Evolutionary conservation across 2,797 vertebrate genomes (phyloP).

Genomic region (Poecilia wingei): DNA sequence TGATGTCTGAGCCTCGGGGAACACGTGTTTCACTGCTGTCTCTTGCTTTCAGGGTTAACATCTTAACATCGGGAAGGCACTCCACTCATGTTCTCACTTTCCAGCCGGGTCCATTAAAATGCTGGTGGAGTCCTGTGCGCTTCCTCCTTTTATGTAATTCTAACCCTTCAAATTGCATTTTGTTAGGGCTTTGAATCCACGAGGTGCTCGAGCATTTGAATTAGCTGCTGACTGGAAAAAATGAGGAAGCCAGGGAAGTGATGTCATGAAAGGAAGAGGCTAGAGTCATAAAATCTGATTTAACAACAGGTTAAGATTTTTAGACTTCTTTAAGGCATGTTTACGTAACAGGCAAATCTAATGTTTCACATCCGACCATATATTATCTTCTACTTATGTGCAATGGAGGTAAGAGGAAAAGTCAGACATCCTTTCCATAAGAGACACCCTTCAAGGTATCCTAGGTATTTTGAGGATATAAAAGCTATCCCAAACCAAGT

Average conservation of each 20-base stretch:
- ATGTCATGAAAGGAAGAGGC: neutral
- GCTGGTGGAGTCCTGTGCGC: neutral
- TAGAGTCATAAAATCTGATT: neutral
- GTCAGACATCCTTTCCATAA: neutral
- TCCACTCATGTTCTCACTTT: slow-evolving; percentile 5
- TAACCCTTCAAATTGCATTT: neutral
- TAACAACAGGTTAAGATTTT: neutral
- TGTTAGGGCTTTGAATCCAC: neutral
- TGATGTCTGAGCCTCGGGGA: slow-evolving; percentile 3
- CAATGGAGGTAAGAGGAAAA: neutral
- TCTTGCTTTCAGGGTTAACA: slow-evolving; percentile 3
- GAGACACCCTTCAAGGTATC: neutral
- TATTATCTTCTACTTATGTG: neutral
- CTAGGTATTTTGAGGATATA: neutral
- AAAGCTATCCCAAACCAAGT: neutral
- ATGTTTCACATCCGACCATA: neutral
- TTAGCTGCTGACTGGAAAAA: slow-evolving; percentile 6
- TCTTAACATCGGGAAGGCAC: neutral
- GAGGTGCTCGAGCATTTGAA: neutral
- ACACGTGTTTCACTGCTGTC: slow-evolving; percentile 5
- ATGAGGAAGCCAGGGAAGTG: neutral
- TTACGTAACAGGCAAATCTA: neutral
- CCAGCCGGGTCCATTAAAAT: slow-evolving; percentile 9
- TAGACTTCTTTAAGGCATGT: neutral
- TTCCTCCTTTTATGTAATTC: slow-evolving; percentile 11